phyloP scores from a whole-genome alignment of 2,888 invertebrate species.

The Minunthozetes semirufus region DNA sequence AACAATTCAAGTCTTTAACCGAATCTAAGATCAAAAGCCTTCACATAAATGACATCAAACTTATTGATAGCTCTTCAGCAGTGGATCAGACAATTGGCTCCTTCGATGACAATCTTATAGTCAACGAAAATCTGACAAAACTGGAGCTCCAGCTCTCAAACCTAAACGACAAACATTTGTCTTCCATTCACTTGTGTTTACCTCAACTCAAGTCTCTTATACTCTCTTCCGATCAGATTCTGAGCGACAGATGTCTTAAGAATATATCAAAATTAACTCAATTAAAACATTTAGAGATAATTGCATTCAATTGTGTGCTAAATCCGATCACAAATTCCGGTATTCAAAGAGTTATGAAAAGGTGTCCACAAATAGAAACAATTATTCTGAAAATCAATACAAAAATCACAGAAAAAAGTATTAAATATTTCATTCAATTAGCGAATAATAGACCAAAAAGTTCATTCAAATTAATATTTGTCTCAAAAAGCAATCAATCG shows the following conservation, averaged over 20 bases:
- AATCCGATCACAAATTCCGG: neutral
- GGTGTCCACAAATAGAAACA: neutral
- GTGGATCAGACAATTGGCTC: neutral
- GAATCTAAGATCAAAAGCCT: neutral
- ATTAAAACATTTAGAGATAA: neutral
- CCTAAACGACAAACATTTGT: neutral
- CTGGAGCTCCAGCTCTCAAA: neutral
- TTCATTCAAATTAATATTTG: neutral
- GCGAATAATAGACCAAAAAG: neutral
- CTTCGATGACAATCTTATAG: neutral
- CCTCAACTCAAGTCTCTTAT: neutral
- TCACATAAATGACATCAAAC: neutral
- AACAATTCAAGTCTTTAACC: neutral
- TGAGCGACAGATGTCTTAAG: neutral
- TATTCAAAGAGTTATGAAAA: neutral
- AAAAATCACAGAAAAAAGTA: neutral
- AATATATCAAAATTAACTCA: neutral
- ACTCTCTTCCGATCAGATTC: neutral
- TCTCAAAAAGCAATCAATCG: neutral
- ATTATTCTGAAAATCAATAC: neutral
- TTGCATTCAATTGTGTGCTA: neutral
- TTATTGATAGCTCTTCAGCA: neutral
- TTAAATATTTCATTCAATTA: neutral
- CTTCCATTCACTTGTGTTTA: neutral
- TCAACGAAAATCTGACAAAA: neutral